Evolutionary conservation across 2,113 vertebrate genomes (phyloP).

Genomic region (Hypanus sabinus): DNA sequence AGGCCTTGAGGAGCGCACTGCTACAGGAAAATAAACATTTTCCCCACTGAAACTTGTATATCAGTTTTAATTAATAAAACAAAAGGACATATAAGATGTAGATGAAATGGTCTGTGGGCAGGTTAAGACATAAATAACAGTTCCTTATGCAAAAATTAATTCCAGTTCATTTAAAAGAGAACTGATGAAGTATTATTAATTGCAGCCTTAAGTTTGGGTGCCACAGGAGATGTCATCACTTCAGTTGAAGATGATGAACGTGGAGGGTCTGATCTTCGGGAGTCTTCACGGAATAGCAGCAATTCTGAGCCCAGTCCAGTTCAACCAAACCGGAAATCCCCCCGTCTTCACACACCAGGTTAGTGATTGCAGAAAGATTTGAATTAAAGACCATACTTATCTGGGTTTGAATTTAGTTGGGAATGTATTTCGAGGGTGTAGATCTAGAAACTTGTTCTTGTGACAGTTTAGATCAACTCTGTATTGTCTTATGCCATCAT

Average conservation of each 20-base stretch:
- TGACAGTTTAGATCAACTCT: neutral
- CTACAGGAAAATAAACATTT: too few relatives aligned
- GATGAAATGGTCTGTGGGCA: too few relatives aligned
- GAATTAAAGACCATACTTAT: neutral
- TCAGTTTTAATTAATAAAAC: too few relatives aligned
- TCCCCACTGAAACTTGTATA: too few relatives aligned
- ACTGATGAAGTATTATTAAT: neutral
- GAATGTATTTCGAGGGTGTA: neutral
- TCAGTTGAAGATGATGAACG: neutral
- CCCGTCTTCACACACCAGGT: slow-evolving; percentile 24
- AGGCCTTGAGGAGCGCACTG: too few relatives aligned
- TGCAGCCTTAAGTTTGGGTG: slow-evolving; percentile 12
- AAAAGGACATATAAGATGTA: too few relatives aligned
- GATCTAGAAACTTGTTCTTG: neutral
- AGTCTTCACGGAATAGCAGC: slow-evolving; percentile 23
- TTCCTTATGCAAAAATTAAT: neutral
- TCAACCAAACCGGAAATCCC: slow-evolving; percentile 21
- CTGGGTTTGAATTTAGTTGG: neutral
- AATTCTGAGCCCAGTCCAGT: neutral
- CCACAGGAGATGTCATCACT: slow-evolving; percentile 6
- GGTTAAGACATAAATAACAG: neutral
- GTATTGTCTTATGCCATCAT: too few relatives aligned
- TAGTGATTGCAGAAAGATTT: neutral
- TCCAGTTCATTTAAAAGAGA: neutral
- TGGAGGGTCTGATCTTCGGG: slow-evolving; percentile 10